Base-by-base conservation (phyloP, 2,113 vertebrate species). In the Psittacara wagleri region DNA sequence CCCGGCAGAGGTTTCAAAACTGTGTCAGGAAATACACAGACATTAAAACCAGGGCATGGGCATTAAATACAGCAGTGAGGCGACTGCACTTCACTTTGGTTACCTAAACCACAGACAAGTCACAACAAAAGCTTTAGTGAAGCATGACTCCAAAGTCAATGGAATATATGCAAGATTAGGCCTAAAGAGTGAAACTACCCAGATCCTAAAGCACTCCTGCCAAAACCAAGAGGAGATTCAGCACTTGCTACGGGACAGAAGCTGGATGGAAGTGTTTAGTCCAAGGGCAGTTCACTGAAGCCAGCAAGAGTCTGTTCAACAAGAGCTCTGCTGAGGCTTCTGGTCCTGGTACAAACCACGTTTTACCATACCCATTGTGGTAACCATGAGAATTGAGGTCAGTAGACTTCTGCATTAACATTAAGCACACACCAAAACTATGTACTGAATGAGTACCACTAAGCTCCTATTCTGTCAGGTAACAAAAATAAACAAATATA, bases 171-270 rank as follows among this genome's bases (percentile, higher is more conserved):
- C 17, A 27, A 41, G 57, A 6, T 25, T 8, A 28, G 23, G 10
- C 24, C 35, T 63, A 46, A 75, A 52, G 19, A 55, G 7, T 25
- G 79, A 80, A 74, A 51, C 28, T 17, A 25, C n/a, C 6, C 59
- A 67, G 73, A 37, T 8, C 15, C 46, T 41, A 4, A 18, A 41
- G 51, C 54, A 6, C 14, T 19, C 15, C 22, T 64, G 74, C 9
- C 79, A 69, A 61, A 18, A 28, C 14, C 20, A 61, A 33, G 43
- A 41, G 69, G 33, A 35, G 43, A 51, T 22, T 28, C 46, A 86
- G 64, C 29, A 6, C 55, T 39, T 1, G 0, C 12, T 44, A 7
- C 37, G 0, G 3, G 12, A 27, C 29, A 54, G n/a, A n/a, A n/a
- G 25, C 31, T n/a, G 35, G 44, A 8, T 55, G 31, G 25, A 64